Evolutionary conservation across 2,797 vertebrate genomes (phyloP), one percentile per base, ranked within the genome.

Genomic region (Carapus acus): DNA sequence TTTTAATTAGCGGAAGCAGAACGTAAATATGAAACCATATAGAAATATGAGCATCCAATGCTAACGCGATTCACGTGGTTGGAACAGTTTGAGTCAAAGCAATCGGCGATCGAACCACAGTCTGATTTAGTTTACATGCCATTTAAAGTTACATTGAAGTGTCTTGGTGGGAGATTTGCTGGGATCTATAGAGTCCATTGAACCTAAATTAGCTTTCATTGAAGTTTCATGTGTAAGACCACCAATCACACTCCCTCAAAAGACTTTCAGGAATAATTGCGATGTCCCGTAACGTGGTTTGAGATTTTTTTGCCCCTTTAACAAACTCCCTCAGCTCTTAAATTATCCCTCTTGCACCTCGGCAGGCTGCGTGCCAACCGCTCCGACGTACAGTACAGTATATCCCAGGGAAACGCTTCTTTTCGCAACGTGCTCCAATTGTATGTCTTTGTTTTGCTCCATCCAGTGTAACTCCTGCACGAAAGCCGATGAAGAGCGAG

Each of bases 401-500:
- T 50, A 62, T 54, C 53, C 36, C 38, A 76, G 24, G 27, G 72
- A 73, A 78, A 71, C 54, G 66, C 17, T 67, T 49, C 20, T 74
- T 69, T 73, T 65, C 72, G 77, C 66, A 81, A 71, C 51, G 55
- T 63, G 51, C 49, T 69, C 49, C 66, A 67, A 53, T 70, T 70
- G 20, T 64, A 52, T 43, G 55, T 58, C 70, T 70, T 54, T 46
- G 37, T 65, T 68, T n/a, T 53, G 46, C 50, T 65, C 20, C 40
- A 46, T 59, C 43, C 38, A 43, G 22, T 63, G 45, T 78, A 75
- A 73, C 36, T 55, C 41, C 38, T 55, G 17, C 27, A 7, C 19
- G 39, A 41, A 19, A 43, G 58, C 36, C 13, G 46, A 37, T 69
- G 47, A 23, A 47, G 34, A 36, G 13, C 14, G n/a, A 46, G 54